Evolutionary conservation across 2,888 invertebrate genomes (phyloP), one percentile per base, ranked within the genome.

Genomic region (Netelia melanura): DNA sequence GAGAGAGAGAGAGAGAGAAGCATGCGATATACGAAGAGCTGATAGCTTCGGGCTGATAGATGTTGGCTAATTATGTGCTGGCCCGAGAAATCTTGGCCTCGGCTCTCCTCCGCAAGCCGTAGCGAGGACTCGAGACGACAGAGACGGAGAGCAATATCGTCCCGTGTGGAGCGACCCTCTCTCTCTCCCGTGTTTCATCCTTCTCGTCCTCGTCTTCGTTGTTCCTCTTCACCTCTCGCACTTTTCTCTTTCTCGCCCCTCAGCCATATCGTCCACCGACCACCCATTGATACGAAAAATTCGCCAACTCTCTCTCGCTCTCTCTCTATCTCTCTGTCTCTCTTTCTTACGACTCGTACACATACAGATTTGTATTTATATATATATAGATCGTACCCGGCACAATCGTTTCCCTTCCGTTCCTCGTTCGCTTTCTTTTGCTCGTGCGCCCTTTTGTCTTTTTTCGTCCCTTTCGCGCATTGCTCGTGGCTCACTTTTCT

Each of bases 1-100:
- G 80, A 62, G 83, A 65, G 62, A 75, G 64, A 54, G 70, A 70
- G 89, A 90, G 92, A 90, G 91, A 91, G 91, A 90, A 89, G 90
- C 89, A 88, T 87, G 85, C 84, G 89, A 90, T 91, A 90, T 91
- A 90, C 87, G 77, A 84, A 88, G 90, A 91, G 90, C 90, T 90
- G 93, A 93, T 93, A 92, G 93, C 93, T 93, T 88, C 90, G 88
- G 93, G 93, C 93, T 93, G 93, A 94, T 93, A 94, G 93, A 94
- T 94, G 93, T 93, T 91, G 92, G 93, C 93, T 94, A 94, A 94
- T 94, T 94, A 93, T 91, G 93, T 92, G 92, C 85, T 76, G 85
- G 85, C 89, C 91, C 92, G 92, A 91, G 92, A 90, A 92, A 90
- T 91, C 91, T 90, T 90, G 90, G 90, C 89, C 89, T 89, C 89